Evolutionary conservation across 2,113 vertebrate species (phyloP).

Genomic region (Myodes glareolus): DNA sequence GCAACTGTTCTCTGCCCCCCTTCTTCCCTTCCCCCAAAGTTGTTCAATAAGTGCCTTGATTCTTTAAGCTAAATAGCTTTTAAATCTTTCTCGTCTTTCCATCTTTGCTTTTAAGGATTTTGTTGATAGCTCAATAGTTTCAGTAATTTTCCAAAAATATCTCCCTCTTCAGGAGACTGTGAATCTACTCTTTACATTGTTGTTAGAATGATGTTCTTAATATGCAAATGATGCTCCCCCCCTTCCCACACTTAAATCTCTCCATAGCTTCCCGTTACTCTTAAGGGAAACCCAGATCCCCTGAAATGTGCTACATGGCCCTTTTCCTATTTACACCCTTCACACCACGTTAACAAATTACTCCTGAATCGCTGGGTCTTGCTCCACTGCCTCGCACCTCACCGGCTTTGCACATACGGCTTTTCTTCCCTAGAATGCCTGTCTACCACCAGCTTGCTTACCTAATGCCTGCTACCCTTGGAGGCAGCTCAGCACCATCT

Average conservation of each 20-base stretch:
- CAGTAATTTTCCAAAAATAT: not conserved
- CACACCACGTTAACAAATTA: not conserved
- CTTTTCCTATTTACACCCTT: not conserved
- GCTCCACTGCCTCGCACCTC: not conserved
- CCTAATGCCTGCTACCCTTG: not conserved
- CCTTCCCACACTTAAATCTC: not conserved
- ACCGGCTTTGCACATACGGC: not conserved
- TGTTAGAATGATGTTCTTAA: conserved; percentile 15
- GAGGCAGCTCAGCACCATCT: not conserved
- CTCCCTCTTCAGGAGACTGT: not conserved
- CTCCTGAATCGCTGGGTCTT: not conserved
- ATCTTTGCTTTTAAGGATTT: conserved; percentile 18
- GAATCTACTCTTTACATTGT: not conserved
- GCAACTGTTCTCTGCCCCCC: too few species aligned
- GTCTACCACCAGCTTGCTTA: not conserved
- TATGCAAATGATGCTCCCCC: not conserved
- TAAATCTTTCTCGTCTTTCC: not conserved
- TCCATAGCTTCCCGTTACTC: not conserved
- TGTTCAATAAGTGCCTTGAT: not conserved
- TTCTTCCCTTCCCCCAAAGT: not conserved
- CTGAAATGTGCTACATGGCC: not conserved
- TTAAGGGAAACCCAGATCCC: not conserved
- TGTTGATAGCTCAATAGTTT: not conserved
- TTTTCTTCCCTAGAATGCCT: not conserved
- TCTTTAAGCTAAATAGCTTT: not conserved